phyloP scores from a whole-genome alignment of 2,113 vertebrate species.

The Sarotherodon lohbergeri region DNA sequence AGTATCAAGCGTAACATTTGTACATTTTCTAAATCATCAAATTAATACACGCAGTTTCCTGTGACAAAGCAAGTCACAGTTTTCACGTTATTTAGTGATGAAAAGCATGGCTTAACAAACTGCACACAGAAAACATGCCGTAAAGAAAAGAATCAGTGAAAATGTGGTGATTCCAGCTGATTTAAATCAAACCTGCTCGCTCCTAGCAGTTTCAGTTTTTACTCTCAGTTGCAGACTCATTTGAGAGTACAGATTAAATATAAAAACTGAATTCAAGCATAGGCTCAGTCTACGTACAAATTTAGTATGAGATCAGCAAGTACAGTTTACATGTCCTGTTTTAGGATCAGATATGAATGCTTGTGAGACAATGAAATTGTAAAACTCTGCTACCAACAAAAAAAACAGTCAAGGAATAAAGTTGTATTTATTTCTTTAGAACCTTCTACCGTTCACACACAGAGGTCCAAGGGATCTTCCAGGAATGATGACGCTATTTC shows the following conservation, averaged over 20 bases:
- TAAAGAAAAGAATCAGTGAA: background rate
- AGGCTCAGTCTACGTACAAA: background rate
- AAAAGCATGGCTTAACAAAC: background rate
- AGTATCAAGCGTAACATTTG: background rate
- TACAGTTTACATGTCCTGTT: background rate
- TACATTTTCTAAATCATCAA: background rate
- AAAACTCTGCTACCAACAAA: background rate
- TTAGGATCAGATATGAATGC: background rate
- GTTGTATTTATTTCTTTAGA: background rate
- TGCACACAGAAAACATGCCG: background rate
- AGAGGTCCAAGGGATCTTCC: fast-evolving
- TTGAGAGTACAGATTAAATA: background rate
- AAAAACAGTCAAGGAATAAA: background rate
- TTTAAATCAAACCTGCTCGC: background rate
- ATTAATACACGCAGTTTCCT: background rate
- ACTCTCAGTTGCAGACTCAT: background rate
- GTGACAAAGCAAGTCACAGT: background rate
- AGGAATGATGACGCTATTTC: background rate
- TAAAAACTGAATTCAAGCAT: background rate
- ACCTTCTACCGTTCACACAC: background rate
- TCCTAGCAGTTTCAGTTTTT: background rate
- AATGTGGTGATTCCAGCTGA: background rate
- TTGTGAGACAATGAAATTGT: background rate
- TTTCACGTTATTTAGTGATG: background rate
- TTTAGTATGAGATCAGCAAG: background rate